Evolutionary conservation across 2,888 invertebrate species (phyloP).

Genomic region (Steinernema hermaphroditum): DNA sequence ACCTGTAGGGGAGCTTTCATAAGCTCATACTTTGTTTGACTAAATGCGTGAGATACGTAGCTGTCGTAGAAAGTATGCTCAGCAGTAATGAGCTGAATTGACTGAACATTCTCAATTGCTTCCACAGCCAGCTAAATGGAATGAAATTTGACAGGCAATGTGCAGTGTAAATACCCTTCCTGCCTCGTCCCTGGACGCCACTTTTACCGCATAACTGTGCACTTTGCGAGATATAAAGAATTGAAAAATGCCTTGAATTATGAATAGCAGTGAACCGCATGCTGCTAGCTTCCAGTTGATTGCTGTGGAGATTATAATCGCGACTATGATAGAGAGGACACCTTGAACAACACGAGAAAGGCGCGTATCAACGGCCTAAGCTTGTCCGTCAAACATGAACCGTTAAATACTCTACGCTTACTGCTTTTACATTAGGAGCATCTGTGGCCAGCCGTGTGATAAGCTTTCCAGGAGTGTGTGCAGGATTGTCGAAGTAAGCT

Average conservation of each 20-base stretch:
- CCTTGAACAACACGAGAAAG: constrained; percentile 39
- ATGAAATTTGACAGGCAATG: background rate
- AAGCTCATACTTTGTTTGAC: constrained; percentile 34
- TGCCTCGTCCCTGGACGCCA: constrained; percentile 39
- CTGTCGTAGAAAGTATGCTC: constrained; percentile 34
- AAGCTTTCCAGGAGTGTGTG: constrained; percentile 46
- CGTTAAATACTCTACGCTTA: constrained; percentile 49
- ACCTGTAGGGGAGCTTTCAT: constrained; percentile 34
- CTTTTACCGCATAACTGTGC: constrained; percentile 34
- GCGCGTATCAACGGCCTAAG: constrained; percentile 37
- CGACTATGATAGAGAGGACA: constrained; percentile 35
- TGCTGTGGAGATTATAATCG: constrained; percentile 37
- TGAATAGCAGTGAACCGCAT: constrained; percentile 33
- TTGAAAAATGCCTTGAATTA: constrained; percentile 38
- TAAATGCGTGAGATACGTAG: constrained; percentile 1
- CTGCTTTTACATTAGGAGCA: constrained; percentile 54
- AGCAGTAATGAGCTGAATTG: constrained; percentile 42
- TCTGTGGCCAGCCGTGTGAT: constrained; percentile 46
- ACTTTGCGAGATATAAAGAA: constrained; percentile 41
- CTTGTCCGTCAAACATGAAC: constrained; percentile 47
- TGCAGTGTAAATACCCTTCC: constrained; percentile 31
- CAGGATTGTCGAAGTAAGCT: constrained; percentile 45
- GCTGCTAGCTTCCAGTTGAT: constrained; percentile 39
- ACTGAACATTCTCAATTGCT: constrained; percentile 43
- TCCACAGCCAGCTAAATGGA: constrained; percentile 37